Percentiles rank a stretch among this genome's conserved stretches.
Conservation (phyloP, 2,113 vertebrate genomes). For the Callorhinus ursinus region DNA sequence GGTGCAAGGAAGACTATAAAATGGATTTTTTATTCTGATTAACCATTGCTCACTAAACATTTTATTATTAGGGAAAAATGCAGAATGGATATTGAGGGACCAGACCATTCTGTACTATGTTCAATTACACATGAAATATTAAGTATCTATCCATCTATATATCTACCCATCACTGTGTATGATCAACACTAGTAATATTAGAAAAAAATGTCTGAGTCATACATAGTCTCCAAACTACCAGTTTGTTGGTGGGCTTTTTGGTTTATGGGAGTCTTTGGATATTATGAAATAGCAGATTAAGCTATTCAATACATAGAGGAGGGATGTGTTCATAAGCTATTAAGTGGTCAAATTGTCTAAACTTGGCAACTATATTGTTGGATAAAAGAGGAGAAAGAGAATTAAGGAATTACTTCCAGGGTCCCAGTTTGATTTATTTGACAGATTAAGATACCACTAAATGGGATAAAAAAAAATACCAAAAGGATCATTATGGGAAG, state of each 20-base stretch:
- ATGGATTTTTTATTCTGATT: background rate
- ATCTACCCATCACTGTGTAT: background rate
- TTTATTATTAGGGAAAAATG: conserved; percentile 11
- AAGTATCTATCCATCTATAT: background rate
- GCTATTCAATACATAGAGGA: background rate
- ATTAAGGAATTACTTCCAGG: background rate
- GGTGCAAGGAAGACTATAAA: background rate
- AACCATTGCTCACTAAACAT: background rate
- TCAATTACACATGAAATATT: background rate
- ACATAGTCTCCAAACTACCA: background rate
- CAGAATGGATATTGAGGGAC: background rate
- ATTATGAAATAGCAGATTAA: background rate
- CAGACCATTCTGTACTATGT: background rate
- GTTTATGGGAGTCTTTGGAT: background rate
- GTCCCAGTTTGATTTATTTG: background rate
- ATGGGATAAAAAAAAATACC: background rate
- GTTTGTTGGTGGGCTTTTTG: background rate
- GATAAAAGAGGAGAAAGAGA: background rate
- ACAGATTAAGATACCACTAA: background rate
- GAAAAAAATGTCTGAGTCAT: background rate
- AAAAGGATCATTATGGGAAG: background rate
- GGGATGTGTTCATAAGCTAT: background rate
- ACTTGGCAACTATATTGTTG: background rate
- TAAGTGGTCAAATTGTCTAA: background rate
- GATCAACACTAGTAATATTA: background rate